A percentile compares a stretch with the other conserved stretches of the same genome.
Evolutionary conservation across 2,888 invertebrate species (phyloP).

Genomic region (Craniophora ligustri): DNA sequence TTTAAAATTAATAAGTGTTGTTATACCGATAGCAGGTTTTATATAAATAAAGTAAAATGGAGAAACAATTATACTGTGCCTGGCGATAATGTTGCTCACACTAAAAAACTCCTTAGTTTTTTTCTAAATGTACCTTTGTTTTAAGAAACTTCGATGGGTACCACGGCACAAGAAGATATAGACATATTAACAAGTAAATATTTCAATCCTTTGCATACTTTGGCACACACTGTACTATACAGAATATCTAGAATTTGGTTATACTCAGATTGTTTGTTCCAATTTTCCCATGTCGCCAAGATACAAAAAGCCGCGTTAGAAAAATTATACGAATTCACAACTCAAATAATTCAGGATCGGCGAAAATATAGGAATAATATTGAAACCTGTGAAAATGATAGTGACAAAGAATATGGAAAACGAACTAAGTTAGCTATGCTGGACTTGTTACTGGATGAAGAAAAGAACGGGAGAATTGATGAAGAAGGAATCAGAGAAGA

Average conservation of each 20-base stretch:
- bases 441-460: conserved; percentile 89
- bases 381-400: conserved; percentile 8
- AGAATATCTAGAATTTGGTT: conserved; percentile 49
- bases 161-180: conserved; percentile 70
- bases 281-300: conserved; percentile 17
- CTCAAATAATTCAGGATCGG: conserved; percentile 81
- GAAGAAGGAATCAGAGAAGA: conserved; percentile 90
- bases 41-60: too few species aligned
- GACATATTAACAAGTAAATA: conserved; percentile 74
- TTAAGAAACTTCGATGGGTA: conserved; percentile 87
- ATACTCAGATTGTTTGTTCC: conserved; percentile 25
- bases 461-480: conserved; percentile 86
- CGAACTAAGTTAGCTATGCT: conserved; percentile 89
- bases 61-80: too few species aligned
- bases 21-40: too few species aligned
- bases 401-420: conserved; percentile 64
- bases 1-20: too few species aligned
- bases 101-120: too few species aligned
- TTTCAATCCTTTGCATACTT: conserved; percentile 59
- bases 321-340: conserved; percentile 85
- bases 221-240: conserved; percentile 38
- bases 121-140: neutral
- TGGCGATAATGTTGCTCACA: too few species aligned
- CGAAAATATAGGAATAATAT: conserved; percentile 46
- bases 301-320: conserved; percentile 56